phyloP scores from a whole-genome alignment of 2,888 invertebrate genomes.

The Himalopsyche kuldschensis region DNA sequence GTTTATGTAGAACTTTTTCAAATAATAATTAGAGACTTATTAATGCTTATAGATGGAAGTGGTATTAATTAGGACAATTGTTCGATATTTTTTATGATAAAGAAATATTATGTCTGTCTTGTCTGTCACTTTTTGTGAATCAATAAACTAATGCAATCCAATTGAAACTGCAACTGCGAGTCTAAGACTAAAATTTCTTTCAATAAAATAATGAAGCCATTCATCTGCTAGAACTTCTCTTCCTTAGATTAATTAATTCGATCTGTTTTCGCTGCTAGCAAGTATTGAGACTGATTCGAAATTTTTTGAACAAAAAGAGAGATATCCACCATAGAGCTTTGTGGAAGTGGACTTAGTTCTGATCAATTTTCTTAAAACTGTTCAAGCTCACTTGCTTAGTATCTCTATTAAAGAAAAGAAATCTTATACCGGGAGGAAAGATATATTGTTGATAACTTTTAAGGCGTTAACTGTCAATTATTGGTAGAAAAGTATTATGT shows the following conservation, averaged over 20 bases:
- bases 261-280: background rate
- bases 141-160: background rate
- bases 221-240: background rate
- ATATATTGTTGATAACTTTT: no score
- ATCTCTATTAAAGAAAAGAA: no score
- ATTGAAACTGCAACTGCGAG: background rate
- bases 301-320: background rate
- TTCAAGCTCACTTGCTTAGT: background rate
- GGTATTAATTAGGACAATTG: no score
- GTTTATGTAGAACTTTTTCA: no score
- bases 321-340: background rate
- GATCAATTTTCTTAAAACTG: background rate
- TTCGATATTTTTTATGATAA: no score
- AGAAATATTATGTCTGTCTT: no score
- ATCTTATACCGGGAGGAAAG: no score
- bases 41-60: no score
- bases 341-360: background rate
- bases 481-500: no score
- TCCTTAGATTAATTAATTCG: background rate
- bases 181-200: background rate
- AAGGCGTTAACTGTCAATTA: no score
- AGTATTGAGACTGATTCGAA: background rate
- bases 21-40: no score
- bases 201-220: conserved; percentile 5
- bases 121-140: no score